Evolutionary conservation across 2,797 vertebrate species (phyloP), one percentile per base, ranked within the genome.

Genomic region (Lepilemur ruficaudatus): DNA sequence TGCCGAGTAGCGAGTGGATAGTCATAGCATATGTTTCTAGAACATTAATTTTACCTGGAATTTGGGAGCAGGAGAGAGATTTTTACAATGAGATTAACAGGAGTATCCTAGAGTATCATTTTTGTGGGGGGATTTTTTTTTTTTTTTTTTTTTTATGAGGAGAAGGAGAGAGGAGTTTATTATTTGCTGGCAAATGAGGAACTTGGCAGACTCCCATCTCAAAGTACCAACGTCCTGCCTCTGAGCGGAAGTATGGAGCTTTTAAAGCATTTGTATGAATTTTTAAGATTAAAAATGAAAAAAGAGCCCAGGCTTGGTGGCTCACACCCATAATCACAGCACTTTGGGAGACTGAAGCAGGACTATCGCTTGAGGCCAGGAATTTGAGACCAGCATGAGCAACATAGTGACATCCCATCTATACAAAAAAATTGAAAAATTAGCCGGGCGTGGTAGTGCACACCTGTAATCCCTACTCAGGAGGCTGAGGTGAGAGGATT

Each of bases 251-350:
- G 25, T 59, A 59, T 10, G 11, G 25, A 59, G 25, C 57, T 59
- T 59, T 59, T 59, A 59, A 59, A 59, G 25, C 57, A 59, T 59
- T 59, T 10, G 4, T 67, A 28, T 73, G 79, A 76, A 73, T 17
- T 76, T 86, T 89, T 81, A 82, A 50, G 43, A n/a, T 4, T 72
- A 15, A 70, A 78, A 76, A 70, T 67, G 48, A n/a, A 55, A 55
- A 80, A 79, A 61, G n/a, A 63, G 32, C 4, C 17, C 8, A 9
- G 32, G 4, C 32, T 17, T 65, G 63, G 32, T 65, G 17, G 17
- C 63, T 65, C 17, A 65, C 4, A 17, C 30, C 30, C 17, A 7
- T 32, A 32, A 63, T 63, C 32, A 14, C 61, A 63, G 32, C 61
- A 32, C 63, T 65, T 65, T n/a, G 63, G 63, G 63, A 65, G 57